phyloP scores from a whole-genome alignment of 2,113 vertebrate genomes.

The Esox niger region DNA sequence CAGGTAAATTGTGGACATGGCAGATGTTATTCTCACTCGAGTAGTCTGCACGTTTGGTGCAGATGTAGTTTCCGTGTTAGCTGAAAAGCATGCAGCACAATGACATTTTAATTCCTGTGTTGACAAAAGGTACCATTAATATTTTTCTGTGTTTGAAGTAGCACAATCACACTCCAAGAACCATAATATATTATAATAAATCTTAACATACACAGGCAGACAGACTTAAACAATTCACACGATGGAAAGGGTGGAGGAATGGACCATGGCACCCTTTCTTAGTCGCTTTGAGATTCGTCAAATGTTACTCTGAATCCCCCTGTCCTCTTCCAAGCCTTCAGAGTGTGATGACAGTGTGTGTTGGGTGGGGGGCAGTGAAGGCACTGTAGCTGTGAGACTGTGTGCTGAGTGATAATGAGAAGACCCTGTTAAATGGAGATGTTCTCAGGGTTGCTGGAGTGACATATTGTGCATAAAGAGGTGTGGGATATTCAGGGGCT shows the following conservation, averaged over 20 bases:
- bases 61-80: not conserved
- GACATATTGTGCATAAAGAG: slow-evolving; percentile 53
- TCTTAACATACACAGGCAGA: slow-evolving; percentile 49
- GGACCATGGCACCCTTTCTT: not conserved
- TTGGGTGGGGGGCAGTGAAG: slow-evolving; percentile 8
- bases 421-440: slow-evolving; percentile 35
- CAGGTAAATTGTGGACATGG: not conserved
- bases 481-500: slow-evolving; percentile 38
- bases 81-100: slow-evolving; percentile 31
- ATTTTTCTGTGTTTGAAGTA: slow-evolving; percentile 52
- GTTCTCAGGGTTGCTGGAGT: slow-evolving; percentile 27
- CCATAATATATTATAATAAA: slow-evolving; percentile 64
- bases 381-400: slow-evolving; percentile 6
- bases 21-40: not conserved
- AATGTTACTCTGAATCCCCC: slow-evolving; percentile 7
- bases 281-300: not conserved
- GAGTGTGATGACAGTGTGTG: slow-evolving; percentile 2
- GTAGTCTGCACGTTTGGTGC: no score
- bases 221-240: slow-evolving; percentile 33
- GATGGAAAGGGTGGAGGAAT: not conserved
- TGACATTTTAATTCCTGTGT: slow-evolving; percentile 8
- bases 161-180: slow-evolving; percentile 55
- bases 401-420: slow-evolving; percentile 52
- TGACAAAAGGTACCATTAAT: slow-evolving; percentile 55
- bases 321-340: not conserved